Percentiles rank a stretch among this genome's conserved stretches.
Evolutionary conservation across 1,140 invertebrate genomes (phyloP).

Genomic region (Leptinotarsa undecemlineata): DNA sequence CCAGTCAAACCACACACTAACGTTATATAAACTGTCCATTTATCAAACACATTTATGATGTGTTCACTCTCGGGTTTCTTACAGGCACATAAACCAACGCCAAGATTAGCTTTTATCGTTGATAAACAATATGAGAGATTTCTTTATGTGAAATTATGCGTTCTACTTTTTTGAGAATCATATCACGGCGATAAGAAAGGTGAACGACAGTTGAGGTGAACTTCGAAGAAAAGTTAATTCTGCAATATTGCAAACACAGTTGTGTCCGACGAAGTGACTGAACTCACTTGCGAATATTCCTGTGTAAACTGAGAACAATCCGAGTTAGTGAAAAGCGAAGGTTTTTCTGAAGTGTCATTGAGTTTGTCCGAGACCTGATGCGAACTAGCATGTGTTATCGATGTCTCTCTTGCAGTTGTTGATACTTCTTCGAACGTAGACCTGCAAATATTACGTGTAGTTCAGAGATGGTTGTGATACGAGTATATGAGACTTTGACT

Average conservation of each 20-base stretch:
- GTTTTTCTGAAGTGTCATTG: constrained; percentile 1
- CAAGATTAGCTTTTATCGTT: constrained; percentile 20
- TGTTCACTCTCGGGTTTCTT: neutral
- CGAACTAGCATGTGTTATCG: neutral
- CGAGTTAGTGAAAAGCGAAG: neutral
- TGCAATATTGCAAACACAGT: constrained; percentile 12
- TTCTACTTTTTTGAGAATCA: constrained; percentile 28
- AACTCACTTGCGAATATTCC: neutral
- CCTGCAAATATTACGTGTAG: no score
- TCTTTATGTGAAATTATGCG: constrained; percentile 20
- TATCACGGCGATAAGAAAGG: constrained; percentile 25
- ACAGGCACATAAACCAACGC: neutral
- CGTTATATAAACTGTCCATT: neutral
- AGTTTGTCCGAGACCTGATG: neutral
- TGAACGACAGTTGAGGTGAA: constrained; percentile 22
- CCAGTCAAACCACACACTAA: neutral
- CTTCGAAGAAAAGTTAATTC: constrained; percentile 2
- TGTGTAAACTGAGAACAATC: neutral
- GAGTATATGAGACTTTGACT: no score
- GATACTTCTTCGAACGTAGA: constrained; percentile 1
- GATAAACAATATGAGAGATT: constrained; percentile 11
- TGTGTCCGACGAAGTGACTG: neutral
- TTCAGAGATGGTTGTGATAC: no score
- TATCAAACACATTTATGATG: neutral
- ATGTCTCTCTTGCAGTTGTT: neutral